A percentile compares a stretch with the other conserved stretches of the same genome.
phyloP scores from a whole-genome alignment of 2,797 vertebrate species.

The Pantherophis alleghaniensis region DNA sequence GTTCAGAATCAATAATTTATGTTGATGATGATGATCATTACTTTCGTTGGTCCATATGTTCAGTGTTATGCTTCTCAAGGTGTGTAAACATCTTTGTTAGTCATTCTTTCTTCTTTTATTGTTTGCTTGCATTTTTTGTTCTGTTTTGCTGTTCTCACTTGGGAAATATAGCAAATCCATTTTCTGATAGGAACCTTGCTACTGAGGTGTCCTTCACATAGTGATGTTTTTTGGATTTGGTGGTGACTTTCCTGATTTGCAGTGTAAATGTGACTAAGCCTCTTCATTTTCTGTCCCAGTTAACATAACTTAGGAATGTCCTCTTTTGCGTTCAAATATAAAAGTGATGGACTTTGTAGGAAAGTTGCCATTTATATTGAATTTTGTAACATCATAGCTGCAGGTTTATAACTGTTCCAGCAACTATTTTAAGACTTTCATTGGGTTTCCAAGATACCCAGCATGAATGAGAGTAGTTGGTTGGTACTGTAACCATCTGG shows the following conservation, averaged over 20 bases:
- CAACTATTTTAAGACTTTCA: not conserved
- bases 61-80: not conserved
- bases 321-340: not conserved
- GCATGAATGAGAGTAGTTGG: not conserved
- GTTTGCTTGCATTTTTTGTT: not conserved
- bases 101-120: not conserved
- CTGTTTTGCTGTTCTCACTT: not conserved
- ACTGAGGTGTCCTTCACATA: not conserved
- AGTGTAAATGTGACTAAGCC: not conserved
- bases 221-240: not conserved
- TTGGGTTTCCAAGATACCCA: not conserved
- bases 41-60: not conserved
- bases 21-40: not conserved
- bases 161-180: not conserved
- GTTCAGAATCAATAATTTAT: not conserved
- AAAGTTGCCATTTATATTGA: not conserved
- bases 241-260: not conserved
- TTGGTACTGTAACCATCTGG: not conserved
- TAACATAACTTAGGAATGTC: not conserved
- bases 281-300: not conserved
- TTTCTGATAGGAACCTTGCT: not conserved
- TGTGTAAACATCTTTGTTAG: not conserved
- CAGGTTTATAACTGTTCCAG: not conserved
- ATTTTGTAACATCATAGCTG: not conserved
- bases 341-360: no score